Percentiles rank a stretch among this genome's conserved stretches.
phyloP scores from a whole-genome alignment of 2,888 invertebrate genomes.

The Gibbula magus region DNA sequence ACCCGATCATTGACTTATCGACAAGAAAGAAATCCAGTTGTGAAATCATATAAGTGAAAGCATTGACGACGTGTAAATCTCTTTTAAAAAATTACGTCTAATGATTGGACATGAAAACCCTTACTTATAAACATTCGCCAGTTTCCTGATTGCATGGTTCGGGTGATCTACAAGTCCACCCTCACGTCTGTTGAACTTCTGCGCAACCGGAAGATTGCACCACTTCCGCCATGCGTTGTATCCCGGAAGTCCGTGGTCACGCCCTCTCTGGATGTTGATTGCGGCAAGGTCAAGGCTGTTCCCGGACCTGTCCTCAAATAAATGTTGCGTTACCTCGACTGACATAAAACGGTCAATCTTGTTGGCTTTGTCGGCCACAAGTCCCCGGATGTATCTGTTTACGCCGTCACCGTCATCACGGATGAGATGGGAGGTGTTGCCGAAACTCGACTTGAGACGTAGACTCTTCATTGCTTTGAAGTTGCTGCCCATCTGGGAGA shows the following conservation, averaged over 20 bases:
- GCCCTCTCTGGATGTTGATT: slow-evolving; percentile 89
- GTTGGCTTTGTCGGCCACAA: neutral
- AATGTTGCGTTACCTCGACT: slow-evolving; percentile 82
- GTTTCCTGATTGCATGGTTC: neutral
- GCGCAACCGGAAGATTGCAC: slow-evolving; percentile 59
- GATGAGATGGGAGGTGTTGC: slow-evolving; percentile 24
- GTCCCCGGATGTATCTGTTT: slow-evolving; percentile 22
- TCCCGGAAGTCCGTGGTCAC: slow-evolving; percentile 90
- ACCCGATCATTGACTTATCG: too few species aligned
- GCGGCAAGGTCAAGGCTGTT: slow-evolving; percentile 85
- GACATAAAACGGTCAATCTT: slow-evolving; percentile 19
- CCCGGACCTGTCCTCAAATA: slow-evolving; percentile 80
- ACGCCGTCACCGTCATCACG: slow-evolving; percentile 25
- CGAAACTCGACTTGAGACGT: slow-evolving; percentile 15
- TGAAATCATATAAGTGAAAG: too few species aligned
- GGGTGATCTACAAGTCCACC: slow-evolving; percentile 19
- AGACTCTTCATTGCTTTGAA: neutral
- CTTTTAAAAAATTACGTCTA: neutral
- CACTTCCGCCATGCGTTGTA: slow-evolving; percentile 82
- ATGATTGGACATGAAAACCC: neutral
- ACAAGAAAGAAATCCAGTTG: too few species aligned
- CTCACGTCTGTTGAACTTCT: slow-evolving; percentile 26
- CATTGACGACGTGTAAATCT: too few species aligned
- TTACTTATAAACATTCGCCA: slow-evolving; percentile 35
- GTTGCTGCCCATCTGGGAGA: slow-evolving; percentile 9